These are phyloP conservation scores for Notolepis coatsorum DNA, from an alignment of 2,797 vertebrate species.

Conservation along the genomic window DNA sequence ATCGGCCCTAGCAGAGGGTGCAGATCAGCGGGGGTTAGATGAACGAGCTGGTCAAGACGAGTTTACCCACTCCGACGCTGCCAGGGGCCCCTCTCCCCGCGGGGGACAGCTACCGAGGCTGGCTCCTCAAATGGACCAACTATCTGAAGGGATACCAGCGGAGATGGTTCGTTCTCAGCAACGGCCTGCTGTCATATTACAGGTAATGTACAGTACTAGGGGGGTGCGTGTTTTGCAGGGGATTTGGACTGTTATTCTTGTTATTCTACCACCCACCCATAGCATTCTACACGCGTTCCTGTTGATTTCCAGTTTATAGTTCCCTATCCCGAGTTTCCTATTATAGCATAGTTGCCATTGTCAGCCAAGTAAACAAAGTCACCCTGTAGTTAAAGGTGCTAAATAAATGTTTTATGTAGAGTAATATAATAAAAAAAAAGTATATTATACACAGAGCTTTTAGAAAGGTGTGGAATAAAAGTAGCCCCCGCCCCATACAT, in stretches of 20 bases:
- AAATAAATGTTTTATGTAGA: no score
- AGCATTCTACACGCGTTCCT: conserved; percentile 16
- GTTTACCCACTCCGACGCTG: conserved; percentile 74
- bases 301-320: no score
- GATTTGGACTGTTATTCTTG: neutral
- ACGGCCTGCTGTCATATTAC: conserved; percentile 87
- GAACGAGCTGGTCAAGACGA: conserved; percentile 78
- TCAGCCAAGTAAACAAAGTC: no score
- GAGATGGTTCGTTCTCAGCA: conserved; percentile 86
- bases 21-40: conserved; percentile 47
- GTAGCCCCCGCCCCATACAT: no score
- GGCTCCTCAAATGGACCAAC: conserved; percentile 98
- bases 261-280: conserved; percentile 7
- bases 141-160: conserved; percentile 96
- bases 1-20: no score
- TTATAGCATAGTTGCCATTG: no score
- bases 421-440: no score
- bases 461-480: no score
- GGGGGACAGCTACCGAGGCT: conserved; percentile 86
- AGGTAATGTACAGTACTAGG: conserved; percentile 50
- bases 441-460: no score
- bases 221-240: neutral
- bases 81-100: conserved; percentile 66
- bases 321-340: no score
- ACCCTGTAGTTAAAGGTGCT: no score